Evolutionary conservation across 2,888 invertebrate species (phyloP).

Genomic region (Tetragonula carbonaria): DNA sequence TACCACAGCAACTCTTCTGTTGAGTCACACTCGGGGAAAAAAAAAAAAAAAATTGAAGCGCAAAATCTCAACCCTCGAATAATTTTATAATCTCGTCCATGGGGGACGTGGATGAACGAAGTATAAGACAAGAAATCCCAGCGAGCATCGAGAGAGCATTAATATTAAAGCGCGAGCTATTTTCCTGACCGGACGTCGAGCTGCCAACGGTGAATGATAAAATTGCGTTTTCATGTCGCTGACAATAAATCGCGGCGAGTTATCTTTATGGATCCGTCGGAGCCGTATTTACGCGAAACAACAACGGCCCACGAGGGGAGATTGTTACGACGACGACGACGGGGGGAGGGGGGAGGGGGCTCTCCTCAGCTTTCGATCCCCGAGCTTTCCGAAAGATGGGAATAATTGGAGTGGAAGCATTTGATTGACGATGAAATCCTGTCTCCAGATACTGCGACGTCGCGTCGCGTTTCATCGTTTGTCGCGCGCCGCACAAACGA

Average conservation of each 20-base stretch:
- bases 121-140: neutral
- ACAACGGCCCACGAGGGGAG: neutral
- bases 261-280: constrained; percentile 14
- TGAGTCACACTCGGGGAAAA: no score
- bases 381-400: neutral
- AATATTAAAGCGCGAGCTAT: neutral
- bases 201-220: constrained; percentile 11
- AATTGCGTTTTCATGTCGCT: constrained; percentile 34
- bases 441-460: neutral
- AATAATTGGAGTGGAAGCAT: constrained; percentile 31
- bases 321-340: neutral
- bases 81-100: neutral
- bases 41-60: no score
- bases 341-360: no score
- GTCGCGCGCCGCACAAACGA: neutral
- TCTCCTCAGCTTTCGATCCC: neutral
- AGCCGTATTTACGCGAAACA: constrained; percentile 24
- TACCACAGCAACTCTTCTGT: no score
- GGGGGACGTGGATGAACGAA: neutral
- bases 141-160: neutral
- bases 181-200: neutral
- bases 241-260: constrained; percentile 18
- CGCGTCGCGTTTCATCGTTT: neutral
- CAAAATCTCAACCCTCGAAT: neutral
- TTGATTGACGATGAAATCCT: constrained; percentile 26